Evolutionary conservation across 1,140 invertebrate species (phyloP).

Genomic region (Polypedilum vanderplanki): DNA sequence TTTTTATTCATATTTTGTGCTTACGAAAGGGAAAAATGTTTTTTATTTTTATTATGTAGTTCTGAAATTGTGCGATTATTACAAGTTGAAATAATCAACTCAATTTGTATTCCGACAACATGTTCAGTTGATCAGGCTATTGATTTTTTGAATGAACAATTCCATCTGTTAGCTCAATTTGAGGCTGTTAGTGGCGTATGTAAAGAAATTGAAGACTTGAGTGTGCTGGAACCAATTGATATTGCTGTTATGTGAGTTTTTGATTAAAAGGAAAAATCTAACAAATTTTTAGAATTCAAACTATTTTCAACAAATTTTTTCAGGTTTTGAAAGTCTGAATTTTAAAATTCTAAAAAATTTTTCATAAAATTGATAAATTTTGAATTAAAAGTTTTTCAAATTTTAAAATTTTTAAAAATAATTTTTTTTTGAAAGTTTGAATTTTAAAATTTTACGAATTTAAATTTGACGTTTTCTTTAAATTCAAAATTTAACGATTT

Average conservation of each 20-base stretch:
- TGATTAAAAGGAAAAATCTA: too few relatives aligned
- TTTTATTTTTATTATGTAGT: slow-evolving; percentile 16
- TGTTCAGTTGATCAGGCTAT: not conserved
- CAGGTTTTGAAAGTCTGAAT: not conserved
- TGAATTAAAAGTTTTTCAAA: too few relatives aligned
- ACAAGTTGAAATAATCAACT: not conserved
- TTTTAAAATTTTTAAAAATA: too few relatives aligned
- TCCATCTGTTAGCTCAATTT: not conserved
- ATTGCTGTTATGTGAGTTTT: not conserved
- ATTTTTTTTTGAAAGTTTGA: too few relatives aligned
- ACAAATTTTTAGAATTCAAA: not conserved
- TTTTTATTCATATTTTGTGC: not conserved
- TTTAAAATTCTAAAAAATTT: too few relatives aligned
- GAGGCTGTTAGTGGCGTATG: not conserved
- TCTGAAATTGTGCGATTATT: not conserved
- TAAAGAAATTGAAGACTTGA: not conserved
- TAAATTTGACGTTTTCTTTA: too few relatives aligned
- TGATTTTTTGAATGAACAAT: not conserved
- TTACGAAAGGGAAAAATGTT: not conserved
- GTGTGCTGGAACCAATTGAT: not conserved
- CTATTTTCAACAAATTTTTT: not conserved
- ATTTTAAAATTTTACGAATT: too few relatives aligned
- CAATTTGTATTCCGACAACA: not conserved
- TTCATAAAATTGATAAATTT: too few relatives aligned
- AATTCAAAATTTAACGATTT: too few relatives aligned